phyloP scores from a whole-genome alignment of 2,113 vertebrate genomes.

The Hirundichthys speculiger region DNA sequence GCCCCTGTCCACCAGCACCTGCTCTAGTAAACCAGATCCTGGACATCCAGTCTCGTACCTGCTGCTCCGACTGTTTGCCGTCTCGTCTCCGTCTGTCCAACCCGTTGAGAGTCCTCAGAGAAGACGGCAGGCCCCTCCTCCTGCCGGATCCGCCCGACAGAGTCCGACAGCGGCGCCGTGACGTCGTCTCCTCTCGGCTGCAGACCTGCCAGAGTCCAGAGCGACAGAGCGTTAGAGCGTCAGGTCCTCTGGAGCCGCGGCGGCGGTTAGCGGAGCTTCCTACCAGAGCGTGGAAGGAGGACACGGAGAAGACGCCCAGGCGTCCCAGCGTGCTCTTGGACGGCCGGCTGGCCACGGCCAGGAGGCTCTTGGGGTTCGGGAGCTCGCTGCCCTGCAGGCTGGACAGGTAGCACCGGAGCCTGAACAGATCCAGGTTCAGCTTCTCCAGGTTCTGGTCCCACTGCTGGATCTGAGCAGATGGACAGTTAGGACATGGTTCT shows the following conservation, averaged over 20 bases:
- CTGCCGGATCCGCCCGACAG: slow-evolving; percentile 75
- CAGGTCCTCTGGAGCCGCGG: background rate
- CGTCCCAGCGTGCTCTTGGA: slow-evolving; percentile 89
- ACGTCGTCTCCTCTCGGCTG: slow-evolving; percentile 86
- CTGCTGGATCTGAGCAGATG: slow-evolving; percentile 86
- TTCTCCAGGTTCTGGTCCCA: slow-evolving; percentile 98
- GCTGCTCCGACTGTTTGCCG: slow-evolving; percentile 81
- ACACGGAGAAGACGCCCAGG: slow-evolving; percentile 91
- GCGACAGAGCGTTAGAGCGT: background rate
- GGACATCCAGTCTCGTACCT: slow-evolving; percentile 73
- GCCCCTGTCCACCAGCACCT: too few relatives aligned
- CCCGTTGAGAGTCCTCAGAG: slow-evolving; percentile 78
- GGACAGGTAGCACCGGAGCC: slow-evolving; percentile 90
- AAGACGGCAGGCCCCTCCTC: slow-evolving; percentile 88
- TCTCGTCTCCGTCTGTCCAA: slow-evolving; percentile 83
- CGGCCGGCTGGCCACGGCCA: slow-evolving; percentile 88
- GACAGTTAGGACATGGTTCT: background rate
- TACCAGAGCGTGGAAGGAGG: slow-evolving; percentile 94
- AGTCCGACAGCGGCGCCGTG: slow-evolving; percentile 83
- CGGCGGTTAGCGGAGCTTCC: background rate
- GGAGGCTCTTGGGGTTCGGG: slow-evolving; percentile 93
- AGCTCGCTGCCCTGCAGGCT: slow-evolving; percentile 93
- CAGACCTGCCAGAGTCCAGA: slow-evolving; percentile 78
- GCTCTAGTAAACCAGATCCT: too few relatives aligned
- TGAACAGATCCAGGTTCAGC: slow-evolving; percentile 93